Percentiles rank a stretch among this genome's conserved stretches.
Conservation (phyloP, 2,888 invertebrate species). For the Diachrysia chrysitis region DNA sequence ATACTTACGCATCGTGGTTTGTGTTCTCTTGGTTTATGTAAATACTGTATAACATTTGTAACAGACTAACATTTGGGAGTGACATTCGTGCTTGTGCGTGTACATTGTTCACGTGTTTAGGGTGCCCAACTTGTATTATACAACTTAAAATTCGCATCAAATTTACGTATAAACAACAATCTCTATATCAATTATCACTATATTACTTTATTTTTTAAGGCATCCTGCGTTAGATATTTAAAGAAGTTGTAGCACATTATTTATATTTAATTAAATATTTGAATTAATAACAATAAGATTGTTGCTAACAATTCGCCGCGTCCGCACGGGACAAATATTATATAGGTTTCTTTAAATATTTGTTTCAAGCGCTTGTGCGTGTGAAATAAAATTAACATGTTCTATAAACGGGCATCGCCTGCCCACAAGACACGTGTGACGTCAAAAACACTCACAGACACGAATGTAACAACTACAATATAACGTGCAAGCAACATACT, state of each 20-base stretch:
- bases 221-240: background rate
- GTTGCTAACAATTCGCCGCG: background rate
- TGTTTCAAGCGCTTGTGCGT: background rate
- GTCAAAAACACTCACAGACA: slow-evolving; percentile 1
- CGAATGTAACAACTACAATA: slow-evolving; percentile 1
- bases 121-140: background rate
- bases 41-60: slow-evolving; percentile 68
- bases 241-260: background rate
- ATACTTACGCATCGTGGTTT: slow-evolving; percentile 71
- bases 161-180: slow-evolving; percentile 1
- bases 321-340: background rate
- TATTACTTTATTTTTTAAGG: background rate
- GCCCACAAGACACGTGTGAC: background rate
- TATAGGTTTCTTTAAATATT: background rate
- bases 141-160: background rate
- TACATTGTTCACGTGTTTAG: background rate
- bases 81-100: slow-evolving; percentile 2
- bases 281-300: slow-evolving; percentile 4
- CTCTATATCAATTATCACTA: background rate
- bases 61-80: slow-evolving; percentile 20
- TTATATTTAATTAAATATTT: slow-evolving; percentile 4
- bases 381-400: background rate
- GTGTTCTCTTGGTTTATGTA: slow-evolving; percentile 69
- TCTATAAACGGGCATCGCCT: slow-evolving; percentile 1
- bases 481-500: slow-evolving; percentile 7